Percentiles rank a stretch among this genome's conserved stretches.
Evolutionary conservation across 2,113 vertebrate species (phyloP).

Genomic region (Fregata magnificens): DNA sequence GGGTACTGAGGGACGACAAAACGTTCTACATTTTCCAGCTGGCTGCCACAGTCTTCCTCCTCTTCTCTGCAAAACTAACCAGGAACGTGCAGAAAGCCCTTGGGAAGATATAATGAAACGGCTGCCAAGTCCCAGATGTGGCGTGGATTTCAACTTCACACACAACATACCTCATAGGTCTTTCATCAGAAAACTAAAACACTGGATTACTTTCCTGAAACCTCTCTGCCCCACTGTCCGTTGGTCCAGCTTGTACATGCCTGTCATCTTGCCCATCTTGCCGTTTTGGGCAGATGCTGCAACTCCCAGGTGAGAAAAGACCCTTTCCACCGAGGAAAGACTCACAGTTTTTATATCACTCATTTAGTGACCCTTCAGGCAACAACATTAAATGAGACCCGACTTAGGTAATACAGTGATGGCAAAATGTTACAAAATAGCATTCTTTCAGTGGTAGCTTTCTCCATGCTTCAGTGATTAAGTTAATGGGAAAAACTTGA

Average conservation of each 20-base stretch:
- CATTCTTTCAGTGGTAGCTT: neutral
- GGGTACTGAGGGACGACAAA: neutral
- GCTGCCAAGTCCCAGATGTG: neutral
- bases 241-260: neutral
- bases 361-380: neutral
- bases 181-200: neutral
- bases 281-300: neutral
- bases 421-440: neutral
- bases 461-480: neutral
- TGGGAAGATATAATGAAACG: neutral
- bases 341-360: neutral
- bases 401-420: neutral
- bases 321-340: neutral
- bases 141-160: neutral
- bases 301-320: neutral
- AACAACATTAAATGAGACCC: neutral
- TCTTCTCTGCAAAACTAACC: neutral
- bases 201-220: neutral
- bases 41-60: neutral
- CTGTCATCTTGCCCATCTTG: neutral
- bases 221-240: neutral
- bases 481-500: neutral
- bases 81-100: neutral
- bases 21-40: neutral
- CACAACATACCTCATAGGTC: neutral